Evolutionary conservation across 1,140 invertebrate genomes (phyloP), one percentile per base, ranked within the genome.

Genomic region (Popillia japonica): DNA sequence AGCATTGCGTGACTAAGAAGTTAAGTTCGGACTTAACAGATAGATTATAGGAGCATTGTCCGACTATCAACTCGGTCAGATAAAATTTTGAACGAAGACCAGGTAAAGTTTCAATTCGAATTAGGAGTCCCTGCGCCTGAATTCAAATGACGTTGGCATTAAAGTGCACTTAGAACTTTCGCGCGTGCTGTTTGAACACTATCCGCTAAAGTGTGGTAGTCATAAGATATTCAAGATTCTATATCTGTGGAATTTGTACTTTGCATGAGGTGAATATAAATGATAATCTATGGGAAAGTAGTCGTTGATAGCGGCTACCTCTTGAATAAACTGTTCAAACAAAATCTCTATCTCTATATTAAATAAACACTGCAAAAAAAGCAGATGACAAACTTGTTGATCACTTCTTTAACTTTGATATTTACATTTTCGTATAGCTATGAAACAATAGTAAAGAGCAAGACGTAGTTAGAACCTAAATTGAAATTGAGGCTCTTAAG

Each of bases 161-260:
- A 68, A 68, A 68, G 61, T 68, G 61, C 61, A 68, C 61, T 68
- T 68, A 68, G 17, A 68, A 68, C 61, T 68, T 68, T 68, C 3
- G 11, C 48, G 17, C 48, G 48, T 55, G 48, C n/a, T 55, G 48
- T 55, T 55, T 6, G 11, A 17, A 17, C 6, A 55, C 17, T 14
- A 17, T 17, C 3, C 6, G 6, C 17, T 55, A 55, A 55, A 17
- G 6, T 55, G 48, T 55, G 17, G 48, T 55, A 6, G 17, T n/a
- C 6, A n/a, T 1, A 55, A 55, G 6, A 55, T 55, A 17, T n/a
- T 6, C 17, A n/a, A 55, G 14, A 6, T 55, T 55, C 17, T 34
- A 34, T 34, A 34, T 34, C 48, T 17, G 48, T 55, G 14, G 11
- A 14, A n/a, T 20, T 55, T 55, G 27, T 34, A 4, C 27, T 34